Evolutionary conservation across 1,140 invertebrate species (phyloP), one percentile per base, ranked within the genome.

Genomic region (Dendrolimus punctatus): DNA sequence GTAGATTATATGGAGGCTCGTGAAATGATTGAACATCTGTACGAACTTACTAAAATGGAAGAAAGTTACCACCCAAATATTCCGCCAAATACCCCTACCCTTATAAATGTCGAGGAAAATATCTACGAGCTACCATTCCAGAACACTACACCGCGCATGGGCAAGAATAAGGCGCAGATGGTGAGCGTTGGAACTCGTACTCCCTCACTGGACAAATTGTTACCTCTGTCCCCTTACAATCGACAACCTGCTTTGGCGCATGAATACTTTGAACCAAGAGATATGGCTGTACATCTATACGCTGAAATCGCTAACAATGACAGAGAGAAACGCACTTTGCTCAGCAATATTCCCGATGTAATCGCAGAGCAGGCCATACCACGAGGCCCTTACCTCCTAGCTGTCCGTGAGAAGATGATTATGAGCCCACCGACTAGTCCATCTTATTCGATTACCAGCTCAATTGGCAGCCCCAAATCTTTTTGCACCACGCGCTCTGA

Each of bases 1-100:
- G 90, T 92, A 45, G 91, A 92, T 53, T 93, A 93, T 60, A 90
- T 91, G 44, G 91, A 94, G 66, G 93, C 93, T 2, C 87, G 91
- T 36, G 92, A 93, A 76, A 93, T 93, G 87, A 94, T 94, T 49
- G 93, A 94, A 66, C 91, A 93, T 57, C 77, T 95, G 4, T 95
- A 95, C 63, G 93, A 94, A 73, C 86, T 93, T 37, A 94, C 94
- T 46, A 93, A 94, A 66, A 90, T 93, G 2, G 91, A 93, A 67
- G 92, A 93, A 58, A 92, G 87, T 38, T 36, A 38, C n/a, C 7
- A 8, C 42, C 92, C 91, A 60, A 92, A 92, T 62, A 89, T 23
- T 23, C 23, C 23, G 23, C 23, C 89, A 39, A 91, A 92, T 59
- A 59, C 51, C 6, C 60, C 68, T 6, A 59, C 54, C 9, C 5